A percentile compares a stretch with the other conserved stretches of the same genome.
Evolutionary conservation across 2,888 invertebrate genomes (phyloP).

Genomic region (Amiota mariae): DNA sequence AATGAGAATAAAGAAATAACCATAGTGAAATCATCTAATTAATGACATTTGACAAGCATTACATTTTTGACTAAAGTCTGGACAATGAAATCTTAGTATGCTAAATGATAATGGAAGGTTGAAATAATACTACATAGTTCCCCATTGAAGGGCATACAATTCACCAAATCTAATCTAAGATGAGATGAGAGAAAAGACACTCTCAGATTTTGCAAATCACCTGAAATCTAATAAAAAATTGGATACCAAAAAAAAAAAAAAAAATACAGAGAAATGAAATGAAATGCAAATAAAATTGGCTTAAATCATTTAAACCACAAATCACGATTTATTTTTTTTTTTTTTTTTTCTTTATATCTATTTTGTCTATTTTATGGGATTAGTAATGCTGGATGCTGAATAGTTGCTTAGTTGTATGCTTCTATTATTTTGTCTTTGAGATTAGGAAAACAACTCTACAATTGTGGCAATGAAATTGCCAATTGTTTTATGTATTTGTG

Average conservation of each 20-base stretch:
- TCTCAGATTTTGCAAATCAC: slow-evolving; percentile 44
- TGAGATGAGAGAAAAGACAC: slow-evolving; percentile 44
- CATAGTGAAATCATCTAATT: too few relatives aligned
- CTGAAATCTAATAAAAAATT: slow-evolving; percentile 17
- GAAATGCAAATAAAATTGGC: slow-evolving; percentile 15
- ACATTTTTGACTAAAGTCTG: slow-evolving; percentile 37
- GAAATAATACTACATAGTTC: too few relatives aligned
- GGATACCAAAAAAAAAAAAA: neutral
- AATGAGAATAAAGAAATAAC: too few relatives aligned
- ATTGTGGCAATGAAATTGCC: slow-evolving; percentile 28
- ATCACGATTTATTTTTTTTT: slow-evolving; percentile 16
- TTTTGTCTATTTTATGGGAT: neutral
- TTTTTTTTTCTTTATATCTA: too few relatives aligned
- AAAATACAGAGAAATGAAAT: slow-evolving; percentile 9
- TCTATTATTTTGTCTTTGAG: neutral
- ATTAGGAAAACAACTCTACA: neutral
- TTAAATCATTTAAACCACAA: slow-evolving; percentile 28
- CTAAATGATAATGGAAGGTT: too few relatives aligned
- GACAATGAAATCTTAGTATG: slow-evolving; percentile 38
- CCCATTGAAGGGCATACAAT: slow-evolving; percentile 57
- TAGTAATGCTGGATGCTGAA: slow-evolving; percentile 2
- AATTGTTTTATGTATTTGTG: slow-evolving; percentile 17
- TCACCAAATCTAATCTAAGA: slow-evolving; percentile 5
- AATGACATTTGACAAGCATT: too few relatives aligned
- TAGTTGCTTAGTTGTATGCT: neutral